Evolutionary conservation across 2,797 vertebrate genomes (phyloP).

Genomic region (Apogon talboti): DNA sequence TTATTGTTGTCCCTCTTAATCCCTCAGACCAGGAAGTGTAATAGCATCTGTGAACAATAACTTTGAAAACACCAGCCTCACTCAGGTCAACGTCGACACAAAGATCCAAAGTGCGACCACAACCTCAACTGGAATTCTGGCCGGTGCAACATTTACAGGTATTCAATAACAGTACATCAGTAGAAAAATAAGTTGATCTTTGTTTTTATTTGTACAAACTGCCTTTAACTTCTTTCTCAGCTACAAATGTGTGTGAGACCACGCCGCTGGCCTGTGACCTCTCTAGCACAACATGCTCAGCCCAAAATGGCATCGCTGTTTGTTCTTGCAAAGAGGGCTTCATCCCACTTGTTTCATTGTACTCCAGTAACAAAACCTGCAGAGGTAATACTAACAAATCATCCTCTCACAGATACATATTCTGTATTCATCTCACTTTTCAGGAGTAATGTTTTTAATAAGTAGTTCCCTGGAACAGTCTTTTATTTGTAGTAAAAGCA

Average conservation of each 20-base stretch:
- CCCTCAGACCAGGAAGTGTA: constrained; percentile 79
- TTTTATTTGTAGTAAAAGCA: neutral
- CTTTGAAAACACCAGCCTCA: constrained; percentile 57
- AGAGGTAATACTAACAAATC: constrained; percentile 60
- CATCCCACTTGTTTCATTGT: constrained; percentile 40
- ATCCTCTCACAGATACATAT: neutral
- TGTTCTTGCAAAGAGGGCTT: constrained; percentile 78
- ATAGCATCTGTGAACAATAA: constrained; percentile 78
- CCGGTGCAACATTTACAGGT: constrained; percentile 51
- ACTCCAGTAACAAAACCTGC: constrained; percentile 70
- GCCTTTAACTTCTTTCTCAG: constrained; percentile 33
- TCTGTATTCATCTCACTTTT: neutral
- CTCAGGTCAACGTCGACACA: neutral
- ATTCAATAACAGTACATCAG: constrained; percentile 1
- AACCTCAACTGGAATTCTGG: constrained; percentile 22
- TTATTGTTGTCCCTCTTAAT: constrained; percentile 16
- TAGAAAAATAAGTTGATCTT: neutral
- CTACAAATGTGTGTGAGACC: constrained; percentile 44
- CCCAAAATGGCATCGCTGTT: fast-evolving
- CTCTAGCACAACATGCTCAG: constrained; percentile 48
- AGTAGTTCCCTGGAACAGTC: neutral
- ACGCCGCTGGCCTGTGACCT: constrained; percentile 60
- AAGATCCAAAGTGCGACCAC: constrained; percentile 5
- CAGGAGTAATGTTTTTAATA: neutral
- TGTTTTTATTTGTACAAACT: neutral